phyloP scores from a whole-genome alignment of 1,140 invertebrate species.

The Papilio polyxenes region DNA sequence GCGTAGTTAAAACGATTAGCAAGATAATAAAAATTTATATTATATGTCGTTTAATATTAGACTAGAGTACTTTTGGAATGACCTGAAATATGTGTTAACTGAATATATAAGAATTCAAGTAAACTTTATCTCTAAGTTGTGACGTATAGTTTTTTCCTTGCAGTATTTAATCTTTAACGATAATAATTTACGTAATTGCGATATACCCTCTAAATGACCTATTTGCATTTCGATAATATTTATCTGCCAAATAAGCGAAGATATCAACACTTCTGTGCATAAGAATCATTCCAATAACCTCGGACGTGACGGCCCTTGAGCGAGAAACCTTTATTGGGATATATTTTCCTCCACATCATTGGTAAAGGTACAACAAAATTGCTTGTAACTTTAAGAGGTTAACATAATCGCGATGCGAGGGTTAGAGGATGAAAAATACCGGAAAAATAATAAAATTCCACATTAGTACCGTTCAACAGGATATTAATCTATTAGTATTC shows the following conservation, averaged over 20 bases:
- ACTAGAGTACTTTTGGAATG: not conserved
- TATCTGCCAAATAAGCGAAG: constrained; percentile 2
- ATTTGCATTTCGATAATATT: constrained; percentile 2
- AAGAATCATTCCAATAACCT: constrained; percentile 55
- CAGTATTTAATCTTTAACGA: not conserved
- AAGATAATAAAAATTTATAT: constrained; percentile 12
- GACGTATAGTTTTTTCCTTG: not conserved
- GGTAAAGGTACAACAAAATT: constrained; percentile 16
- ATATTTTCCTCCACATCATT: constrained; percentile 53
- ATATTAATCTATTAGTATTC: not conserved
- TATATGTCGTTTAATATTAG: not conserved
- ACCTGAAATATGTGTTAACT: not conserved
- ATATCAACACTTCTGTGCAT: constrained; percentile 42
- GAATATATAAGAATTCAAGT: not conserved
- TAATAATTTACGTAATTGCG: not conserved
- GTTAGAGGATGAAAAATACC: not conserved
- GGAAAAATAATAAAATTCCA: not conserved
- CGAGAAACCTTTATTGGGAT: constrained; percentile 51
- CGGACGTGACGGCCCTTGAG: constrained; percentile 66
- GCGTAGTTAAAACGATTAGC: not conserved
- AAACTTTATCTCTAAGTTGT: not conserved
- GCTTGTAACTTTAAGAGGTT: not conserved
- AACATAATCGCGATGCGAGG: not conserved
- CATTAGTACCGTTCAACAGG: not conserved
- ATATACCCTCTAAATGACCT: constrained; percentile 15